Evolutionary conservation across 2,797 vertebrate genomes (phyloP), one percentile per base, ranked within the genome.

Genomic region (Gastrophryne carolinensis): DNA sequence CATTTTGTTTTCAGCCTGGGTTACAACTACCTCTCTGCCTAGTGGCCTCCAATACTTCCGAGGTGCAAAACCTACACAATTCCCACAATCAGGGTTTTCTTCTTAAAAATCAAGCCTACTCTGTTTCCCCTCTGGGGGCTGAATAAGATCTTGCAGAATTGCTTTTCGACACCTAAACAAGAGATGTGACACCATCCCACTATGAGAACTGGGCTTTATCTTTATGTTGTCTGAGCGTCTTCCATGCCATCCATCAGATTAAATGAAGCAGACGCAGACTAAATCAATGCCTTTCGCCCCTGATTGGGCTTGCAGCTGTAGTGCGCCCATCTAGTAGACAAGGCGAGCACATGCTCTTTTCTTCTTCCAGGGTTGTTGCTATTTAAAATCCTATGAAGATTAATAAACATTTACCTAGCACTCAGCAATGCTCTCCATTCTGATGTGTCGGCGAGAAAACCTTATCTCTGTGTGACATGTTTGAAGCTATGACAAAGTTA

Each of bases 391-490:
- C 79, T 84, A 79, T 66, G 24, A 3, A 5, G 79, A 76, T 88
- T 87, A 89, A 87, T 87, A 88, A 89, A 89, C 71, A 84, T 86
- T 82, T 89, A 82, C 82, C 83, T 88, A 81, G 78, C 79, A 79
- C 79, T n/a, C 74, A 78, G 72, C 72, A 77, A 77, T 85, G 83
- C 82, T 86, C 85, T 88, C 78, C 84, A 85, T 88, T 88, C 87
- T 85, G 81, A 88, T 87, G 82, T 80, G 81, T 85, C 82, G 80
- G 79, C 83, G 81, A 64, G 81, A 84, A 89, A 80, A 83, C 85
- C 87, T 91, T 92, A 91, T 92, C 92, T 85, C 83, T 68, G 78
- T 41, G 76, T 84, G 88, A 84, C 87, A 91, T 90, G 87, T 88
- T 88, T 88, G 84, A 84, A 81, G 84, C 86, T 89, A 87, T 89